These are phyloP conservation scores for Amphipoea lucens DNA, from an alignment of 2,888 invertebrate species.

Conservation along the genomic window DNA sequence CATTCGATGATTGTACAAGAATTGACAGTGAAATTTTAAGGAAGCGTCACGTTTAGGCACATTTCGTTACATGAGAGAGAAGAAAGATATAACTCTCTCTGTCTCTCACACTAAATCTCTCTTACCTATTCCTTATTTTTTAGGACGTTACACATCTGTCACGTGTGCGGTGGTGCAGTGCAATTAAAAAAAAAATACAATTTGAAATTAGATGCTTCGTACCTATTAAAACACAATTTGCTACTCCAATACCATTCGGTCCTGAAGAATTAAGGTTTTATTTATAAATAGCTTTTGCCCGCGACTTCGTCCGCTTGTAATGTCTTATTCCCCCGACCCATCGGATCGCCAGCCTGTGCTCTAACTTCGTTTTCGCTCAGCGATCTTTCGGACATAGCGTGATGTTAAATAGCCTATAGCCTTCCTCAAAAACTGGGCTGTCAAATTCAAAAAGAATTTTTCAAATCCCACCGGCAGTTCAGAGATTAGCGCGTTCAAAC, in stretches of 20 bases:
- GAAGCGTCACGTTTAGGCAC: background rate
- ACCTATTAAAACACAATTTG: conserved; percentile 6
- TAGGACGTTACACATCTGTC: background rate
- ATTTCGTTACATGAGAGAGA: background rate
- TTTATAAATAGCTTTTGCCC: background rate
- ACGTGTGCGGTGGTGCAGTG: background rate
- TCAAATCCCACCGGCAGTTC: no score
- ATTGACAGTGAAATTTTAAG: background rate
- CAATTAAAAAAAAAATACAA: background rate
- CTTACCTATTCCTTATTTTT: background rate
- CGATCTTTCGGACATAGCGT: no score
- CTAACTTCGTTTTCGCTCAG: no score
- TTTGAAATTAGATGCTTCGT: background rate
- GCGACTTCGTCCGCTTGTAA: no score
- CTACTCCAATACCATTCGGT: background rate
- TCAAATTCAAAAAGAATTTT: no score
- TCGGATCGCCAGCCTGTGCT: no score
- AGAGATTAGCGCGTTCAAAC: no score
- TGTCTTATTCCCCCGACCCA: no score
- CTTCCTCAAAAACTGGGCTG: no score
- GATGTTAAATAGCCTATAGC: no score
- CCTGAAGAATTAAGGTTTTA: background rate
- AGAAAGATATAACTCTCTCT: background rate
- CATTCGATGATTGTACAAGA: background rate
- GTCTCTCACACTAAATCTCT: background rate